Evolutionary conservation across 2,113 vertebrate genomes (phyloP).

Genomic region (Fregata magnificens): DNA sequence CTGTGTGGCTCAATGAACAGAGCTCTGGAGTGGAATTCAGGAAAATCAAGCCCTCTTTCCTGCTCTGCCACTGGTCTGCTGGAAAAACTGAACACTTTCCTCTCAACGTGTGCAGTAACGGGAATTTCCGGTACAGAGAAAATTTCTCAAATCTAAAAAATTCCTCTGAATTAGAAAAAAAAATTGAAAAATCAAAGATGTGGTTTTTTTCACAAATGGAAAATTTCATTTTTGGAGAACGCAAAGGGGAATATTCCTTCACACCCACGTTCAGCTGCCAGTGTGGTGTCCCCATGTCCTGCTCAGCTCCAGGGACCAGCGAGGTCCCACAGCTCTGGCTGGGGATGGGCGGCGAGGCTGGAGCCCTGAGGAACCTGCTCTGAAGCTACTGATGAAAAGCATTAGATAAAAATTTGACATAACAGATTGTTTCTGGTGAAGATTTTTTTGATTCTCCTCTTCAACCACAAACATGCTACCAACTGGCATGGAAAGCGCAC

Average conservation of each 20-base stretch:
- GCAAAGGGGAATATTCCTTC: neutral
- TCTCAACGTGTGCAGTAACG: neutral
- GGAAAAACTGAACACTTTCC: neutral
- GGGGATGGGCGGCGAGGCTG: rapidly evolving
- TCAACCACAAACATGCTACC: neutral
- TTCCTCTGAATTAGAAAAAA: neutral
- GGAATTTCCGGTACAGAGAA: neutral
- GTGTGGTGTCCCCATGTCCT: rapidly evolving
- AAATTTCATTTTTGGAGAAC: neutral
- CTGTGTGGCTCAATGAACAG: neutral
- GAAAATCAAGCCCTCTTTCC: slow-evolving; percentile 3
- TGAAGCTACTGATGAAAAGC: neutral
- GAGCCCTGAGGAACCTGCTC: neutral
- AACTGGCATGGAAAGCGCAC: neutral
- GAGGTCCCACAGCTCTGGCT: neutral
- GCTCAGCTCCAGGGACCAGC: neutral
- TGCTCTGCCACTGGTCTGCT: neutral
- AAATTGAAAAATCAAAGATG: neutral
- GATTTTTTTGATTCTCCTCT: neutral
- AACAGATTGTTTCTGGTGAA: neutral
- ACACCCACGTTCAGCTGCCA: neutral
- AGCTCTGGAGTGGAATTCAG: neutral
- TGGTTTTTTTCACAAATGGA: neutral
- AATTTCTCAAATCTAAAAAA: neutral
- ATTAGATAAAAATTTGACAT: neutral